A percentile compares a stretch with the other conserved stretches of the same genome.
Evolutionary conservation across 2,888 invertebrate genomes (phyloP).

Genomic region (Andrena marginata): DNA sequence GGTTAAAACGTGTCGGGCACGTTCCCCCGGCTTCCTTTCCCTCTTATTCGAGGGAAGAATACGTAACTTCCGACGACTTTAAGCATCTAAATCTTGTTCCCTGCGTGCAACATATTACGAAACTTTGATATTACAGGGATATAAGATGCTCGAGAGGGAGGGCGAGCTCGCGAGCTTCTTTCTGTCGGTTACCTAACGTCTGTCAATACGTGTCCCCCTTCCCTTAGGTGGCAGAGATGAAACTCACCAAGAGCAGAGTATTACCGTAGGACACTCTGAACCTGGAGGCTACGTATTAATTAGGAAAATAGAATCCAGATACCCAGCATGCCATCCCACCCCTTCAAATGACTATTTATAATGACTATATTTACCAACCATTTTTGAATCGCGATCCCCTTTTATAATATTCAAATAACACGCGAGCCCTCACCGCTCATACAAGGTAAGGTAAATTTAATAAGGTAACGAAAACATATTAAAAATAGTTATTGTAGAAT

Average conservation of each 20-base stretch:
- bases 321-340: too few species aligned
- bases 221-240: neutral
- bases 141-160: conserved; percentile 44
- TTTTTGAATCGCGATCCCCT: too few species aligned
- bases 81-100: conserved; percentile 59
- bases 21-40: conserved; percentile 1
- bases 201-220: conserved; percentile 43
- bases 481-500: too few species aligned
- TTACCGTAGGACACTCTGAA: neutral
- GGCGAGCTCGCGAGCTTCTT: conserved; percentile 36
- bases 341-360: too few species aligned
- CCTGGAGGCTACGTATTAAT: too few species aligned
- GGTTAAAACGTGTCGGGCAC: conserved; percentile 3
- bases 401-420: too few species aligned
- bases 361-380: too few species aligned
- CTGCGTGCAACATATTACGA: conserved; percentile 56
- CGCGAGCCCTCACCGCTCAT: too few species aligned
- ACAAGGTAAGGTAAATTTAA: too few species aligned
- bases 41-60: conserved; percentile 26
- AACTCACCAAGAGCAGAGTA: conserved; percentile 2
- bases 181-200: conserved; percentile 35
- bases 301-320: too few species aligned
- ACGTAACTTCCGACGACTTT: conserved; percentile 51
- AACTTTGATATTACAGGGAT: conserved; percentile 59
- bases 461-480: too few species aligned